Percentiles rank a stretch among this genome's conserved stretches.
Conservation (phyloP, 2,888 invertebrate genomes). For the Petrolisthes cinctipes region DNA sequence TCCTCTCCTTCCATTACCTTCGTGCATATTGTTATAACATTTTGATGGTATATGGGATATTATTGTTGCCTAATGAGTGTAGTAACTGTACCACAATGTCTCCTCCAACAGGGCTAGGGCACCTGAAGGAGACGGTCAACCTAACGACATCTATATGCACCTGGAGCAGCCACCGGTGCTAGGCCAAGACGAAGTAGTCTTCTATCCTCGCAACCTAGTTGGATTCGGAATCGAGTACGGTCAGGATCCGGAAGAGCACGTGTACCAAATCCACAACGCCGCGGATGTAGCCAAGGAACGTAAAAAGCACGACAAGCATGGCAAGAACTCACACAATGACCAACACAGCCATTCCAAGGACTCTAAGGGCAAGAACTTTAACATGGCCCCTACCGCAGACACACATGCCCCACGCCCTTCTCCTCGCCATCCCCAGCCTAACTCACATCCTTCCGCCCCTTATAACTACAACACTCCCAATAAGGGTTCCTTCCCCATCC, state of each 20-base stretch:
- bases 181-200: conserved; percentile 50
- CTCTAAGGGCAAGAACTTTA: conserved; percentile 25
- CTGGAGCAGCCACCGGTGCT: conserved; percentile 38
- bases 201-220: conserved; percentile 54
- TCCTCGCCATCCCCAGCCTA: conserved; percentile 18
- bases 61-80: no score
- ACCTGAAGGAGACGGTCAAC: conserved; percentile 57
- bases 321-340: conserved; percentile 56
- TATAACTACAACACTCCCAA: conserved; percentile 1
- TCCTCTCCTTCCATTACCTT: not conserved
- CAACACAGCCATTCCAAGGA: conserved; percentile 28
- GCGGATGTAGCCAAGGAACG: conserved; percentile 46
- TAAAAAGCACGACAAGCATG: conserved; percentile 56
- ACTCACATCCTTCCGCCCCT: not conserved
- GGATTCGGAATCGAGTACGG: conserved; percentile 58
- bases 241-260: conserved; percentile 62
- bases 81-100: not conserved
- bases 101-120: conserved; percentile 30
- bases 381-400: not conserved
- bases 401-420: conserved; percentile 5
- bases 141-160: conserved; percentile 61
- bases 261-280: conserved; percentile 52
- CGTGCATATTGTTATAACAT: no score
- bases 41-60: not conserved
- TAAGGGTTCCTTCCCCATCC: not conserved